A percentile compares a stretch with the other conserved stretches of the same genome.
phyloP scores from a whole-genome alignment of 1,140 invertebrate genomes.

The Delia radicum region DNA sequence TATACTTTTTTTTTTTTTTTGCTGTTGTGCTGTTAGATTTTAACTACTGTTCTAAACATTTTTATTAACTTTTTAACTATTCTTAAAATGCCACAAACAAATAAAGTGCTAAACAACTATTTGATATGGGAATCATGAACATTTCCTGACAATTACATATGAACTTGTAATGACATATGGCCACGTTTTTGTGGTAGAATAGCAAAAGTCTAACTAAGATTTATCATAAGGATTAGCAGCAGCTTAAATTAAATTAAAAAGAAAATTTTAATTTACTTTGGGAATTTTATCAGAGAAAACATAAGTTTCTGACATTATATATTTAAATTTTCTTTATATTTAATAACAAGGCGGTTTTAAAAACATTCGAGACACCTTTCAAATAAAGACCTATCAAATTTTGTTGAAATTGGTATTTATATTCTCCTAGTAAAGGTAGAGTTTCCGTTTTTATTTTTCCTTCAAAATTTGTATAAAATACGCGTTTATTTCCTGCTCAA shows the following conservation, averaged over 20 bases:
- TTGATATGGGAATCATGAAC: conserved; percentile 22
- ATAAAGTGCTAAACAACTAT: conserved; percentile 21
- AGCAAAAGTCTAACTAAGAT: not conserved
- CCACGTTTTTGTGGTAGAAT: not conserved
- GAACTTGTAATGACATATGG: conserved; percentile 21
- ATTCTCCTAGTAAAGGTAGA: no score
- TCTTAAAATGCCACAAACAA: conserved; percentile 3
- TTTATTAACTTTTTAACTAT: not conserved
- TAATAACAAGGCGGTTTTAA: no score
- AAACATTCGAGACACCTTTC: no score
- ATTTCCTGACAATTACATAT: conserved; percentile 20
- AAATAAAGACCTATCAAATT: no score
- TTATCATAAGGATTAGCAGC: not conserved
- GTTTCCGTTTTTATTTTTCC: no score
- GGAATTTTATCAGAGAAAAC: no score
- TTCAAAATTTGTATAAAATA: no score
- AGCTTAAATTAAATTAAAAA: not conserved
- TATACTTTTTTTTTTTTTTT: not conserved
- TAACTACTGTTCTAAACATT: not conserved
- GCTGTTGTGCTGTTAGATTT: not conserved
- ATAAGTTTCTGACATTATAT: no score
- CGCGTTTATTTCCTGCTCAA: no score
- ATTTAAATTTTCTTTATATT: no score
- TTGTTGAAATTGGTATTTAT: no score
- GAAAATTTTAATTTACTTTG: no score